Evolutionary conservation across 1,140 invertebrate species (phyloP).

Genomic region (Bombus sylvicola): DNA sequence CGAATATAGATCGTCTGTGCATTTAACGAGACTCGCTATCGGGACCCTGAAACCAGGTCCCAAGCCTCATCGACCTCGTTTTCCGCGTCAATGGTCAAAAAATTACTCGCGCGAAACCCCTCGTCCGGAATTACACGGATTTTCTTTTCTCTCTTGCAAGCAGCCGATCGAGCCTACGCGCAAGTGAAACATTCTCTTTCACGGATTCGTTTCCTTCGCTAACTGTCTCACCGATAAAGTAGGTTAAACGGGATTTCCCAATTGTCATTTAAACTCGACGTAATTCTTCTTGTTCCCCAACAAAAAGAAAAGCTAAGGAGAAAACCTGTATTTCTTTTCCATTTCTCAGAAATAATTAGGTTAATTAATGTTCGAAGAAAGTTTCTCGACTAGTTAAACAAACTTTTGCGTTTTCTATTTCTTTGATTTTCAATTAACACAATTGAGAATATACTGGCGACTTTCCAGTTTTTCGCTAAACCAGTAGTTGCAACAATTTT

Average conservation of each 20-base stretch:
- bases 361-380: not conserved
- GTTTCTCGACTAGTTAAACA: not conserved
- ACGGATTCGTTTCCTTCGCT: not conserved
- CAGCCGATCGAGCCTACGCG: not conserved
- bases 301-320: not conserved
- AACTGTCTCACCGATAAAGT: too few species aligned
- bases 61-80: slow-evolving; percentile 52
- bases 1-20: slow-evolving; percentile 48
- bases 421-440: too few species aligned
- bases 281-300: not conserved
- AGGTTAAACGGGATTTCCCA: slow-evolving; percentile 3
- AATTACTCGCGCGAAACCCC: slow-evolving; percentile 14
- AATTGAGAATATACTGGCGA: too few species aligned
- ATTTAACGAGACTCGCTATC: slow-evolving; percentile 52
- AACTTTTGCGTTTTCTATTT: too few species aligned
- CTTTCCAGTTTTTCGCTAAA: too few species aligned
- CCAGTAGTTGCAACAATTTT: too few species aligned
- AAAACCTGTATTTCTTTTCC: not conserved
- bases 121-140: slow-evolving; percentile 4
- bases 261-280: not conserved
- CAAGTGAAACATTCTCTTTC: not conserved
- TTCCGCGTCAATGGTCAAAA: slow-evolving; percentile 43
- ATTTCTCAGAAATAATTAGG: not conserved
- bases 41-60: slow-evolving; percentile 33
- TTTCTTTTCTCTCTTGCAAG: too few species aligned